Conservation (phyloP, 2,797 vertebrate species). For the Ctenochaetus hawaiiensis region DNA sequence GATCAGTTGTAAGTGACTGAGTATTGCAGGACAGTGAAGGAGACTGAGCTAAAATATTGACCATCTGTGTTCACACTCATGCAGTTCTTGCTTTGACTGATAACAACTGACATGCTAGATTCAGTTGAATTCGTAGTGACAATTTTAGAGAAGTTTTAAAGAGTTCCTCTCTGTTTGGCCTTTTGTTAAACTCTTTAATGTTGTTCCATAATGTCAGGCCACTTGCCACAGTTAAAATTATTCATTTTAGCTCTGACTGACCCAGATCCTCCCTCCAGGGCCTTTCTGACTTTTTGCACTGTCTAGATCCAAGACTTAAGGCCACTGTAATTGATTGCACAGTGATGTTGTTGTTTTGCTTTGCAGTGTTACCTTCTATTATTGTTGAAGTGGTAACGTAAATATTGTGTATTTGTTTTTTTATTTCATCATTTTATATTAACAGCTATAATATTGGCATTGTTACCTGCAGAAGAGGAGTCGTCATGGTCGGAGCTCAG, state of each 20-base stretch:
- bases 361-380: background rate
- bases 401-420: background rate
- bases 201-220: background rate
- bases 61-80: background rate
- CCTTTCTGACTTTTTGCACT: background rate
- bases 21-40: background rate
- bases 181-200: background rate
- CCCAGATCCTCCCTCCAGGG: background rate
- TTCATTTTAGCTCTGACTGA: background rate
- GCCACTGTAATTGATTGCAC: background rate
- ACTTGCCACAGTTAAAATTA: no score
- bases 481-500: constrained; percentile 93
- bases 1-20: background rate
- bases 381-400: no score
- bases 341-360: background rate
- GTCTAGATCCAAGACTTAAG: background rate
- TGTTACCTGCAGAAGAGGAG: constrained; percentile 87
- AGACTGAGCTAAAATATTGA: constrained; percentile 12
- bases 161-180: background rate
- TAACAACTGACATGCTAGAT: background rate
- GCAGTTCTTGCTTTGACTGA: background rate
- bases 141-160: background rate
- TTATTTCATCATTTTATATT: background rate
- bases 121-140: background rate
- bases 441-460: background rate